Evolutionary conservation across 2,888 invertebrate genomes (phyloP).

Genomic region (Brachylomia viminalis): DNA sequence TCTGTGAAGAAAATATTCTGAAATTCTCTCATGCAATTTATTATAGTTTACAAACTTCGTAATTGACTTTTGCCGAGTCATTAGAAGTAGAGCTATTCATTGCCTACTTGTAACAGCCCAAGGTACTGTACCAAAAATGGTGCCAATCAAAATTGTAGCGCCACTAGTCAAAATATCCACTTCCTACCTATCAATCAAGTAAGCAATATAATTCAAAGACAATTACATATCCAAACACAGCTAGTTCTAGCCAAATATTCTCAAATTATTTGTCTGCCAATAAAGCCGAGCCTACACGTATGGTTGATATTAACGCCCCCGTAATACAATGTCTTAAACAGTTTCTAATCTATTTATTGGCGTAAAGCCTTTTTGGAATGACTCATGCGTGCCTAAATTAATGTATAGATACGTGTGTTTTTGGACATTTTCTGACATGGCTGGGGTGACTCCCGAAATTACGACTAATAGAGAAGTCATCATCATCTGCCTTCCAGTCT

Average conservation of each 20-base stretch:
- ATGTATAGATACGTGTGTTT: constrained; percentile 9
- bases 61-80: neutral
- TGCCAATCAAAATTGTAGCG: constrained; percentile 18
- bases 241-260: constrained; percentile 25
- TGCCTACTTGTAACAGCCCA: constrained; percentile 4
- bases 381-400: neutral
- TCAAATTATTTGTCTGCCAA: constrained; percentile 51
- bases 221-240: constrained; percentile 44
- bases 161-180: constrained; percentile 19
- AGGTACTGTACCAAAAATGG: constrained; percentile 27
- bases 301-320: constrained; percentile 54
- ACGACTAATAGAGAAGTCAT: neutral
- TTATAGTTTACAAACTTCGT: neutral
- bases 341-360: constrained; percentile 24
- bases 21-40: neutral
- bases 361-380: constrained; percentile 14
- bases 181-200: constrained; percentile 52
- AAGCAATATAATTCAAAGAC: constrained; percentile 37
- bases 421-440: neutral
- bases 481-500: no score
- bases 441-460: neutral
- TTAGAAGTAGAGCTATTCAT: neutral
- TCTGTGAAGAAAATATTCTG: neutral
- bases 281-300: constrained; percentile 61
- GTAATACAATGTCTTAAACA: constrained; percentile 35